Evolutionary conservation across 2,888 invertebrate species (phyloP), one percentile per base, ranked within the genome.

Genomic region (Drosophila crucigera): DNA sequence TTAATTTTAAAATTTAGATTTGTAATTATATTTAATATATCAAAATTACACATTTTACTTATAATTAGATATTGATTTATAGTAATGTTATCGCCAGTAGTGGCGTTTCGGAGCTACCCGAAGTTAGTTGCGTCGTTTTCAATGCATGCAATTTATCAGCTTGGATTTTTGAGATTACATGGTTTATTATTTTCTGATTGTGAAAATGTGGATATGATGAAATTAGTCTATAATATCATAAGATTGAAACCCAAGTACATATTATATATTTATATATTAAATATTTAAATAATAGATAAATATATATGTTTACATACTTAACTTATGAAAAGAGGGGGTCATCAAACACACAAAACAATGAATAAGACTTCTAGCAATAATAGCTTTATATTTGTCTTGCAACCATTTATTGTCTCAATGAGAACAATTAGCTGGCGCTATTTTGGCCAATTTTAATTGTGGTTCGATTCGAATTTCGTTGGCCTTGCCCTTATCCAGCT

Each of bases 331-430:
- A n/a, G n/a, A 41, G n/a, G 10, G 10, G n/a, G n/a, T n/a, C 41
- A 41, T 4, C 2, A 41, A n/a, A 22, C 6, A 22, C 22, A 7
- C 14, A 22, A 14, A 22, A 7, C 22, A 22, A 22, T 14, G 7
- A 47, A 22, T 7, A 47, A 14, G 47, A 22, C 14, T 9, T 43
- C 6, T 25, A 25, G 25, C 7, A 47, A 47, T 16, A 47, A 25
- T 9, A 4, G 47, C 22, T 4, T 47, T 16, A 16, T 25, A 47
- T 47, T 16, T 47, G 25, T 25, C 16, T 25, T 47, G 16, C 47
- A 31, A 2, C 9, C 16, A 31, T 43, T 14, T 41, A 64, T 41
- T 41, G 25, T 53, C 33, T 39, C 43, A 43, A 68, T n/a, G 19
- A n/a, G 6, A 9, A 7, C 6, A 55, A 55, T 49, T 53, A 60